These are phyloP conservation scores for Tetranychus piercei DNA, from an alignment of 2,888 invertebrate species.

Conservation along the genomic window DNA sequence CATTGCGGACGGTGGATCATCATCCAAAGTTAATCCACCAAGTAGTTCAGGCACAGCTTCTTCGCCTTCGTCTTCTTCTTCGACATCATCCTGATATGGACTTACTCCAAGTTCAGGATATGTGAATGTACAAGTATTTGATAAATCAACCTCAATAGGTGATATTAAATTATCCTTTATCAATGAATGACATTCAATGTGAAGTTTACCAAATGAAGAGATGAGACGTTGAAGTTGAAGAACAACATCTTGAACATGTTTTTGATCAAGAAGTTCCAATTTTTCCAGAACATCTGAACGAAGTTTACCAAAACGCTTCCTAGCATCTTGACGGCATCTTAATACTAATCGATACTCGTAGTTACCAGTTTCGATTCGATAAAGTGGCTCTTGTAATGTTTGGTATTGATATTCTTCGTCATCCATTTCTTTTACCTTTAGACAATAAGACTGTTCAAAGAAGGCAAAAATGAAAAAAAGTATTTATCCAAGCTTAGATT, in stretches of 20 bases:
- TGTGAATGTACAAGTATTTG: slow-evolving; percentile 65
- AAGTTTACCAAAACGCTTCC: slow-evolving; percentile 57
- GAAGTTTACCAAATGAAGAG: slow-evolving; percentile 56
- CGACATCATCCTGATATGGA: slow-evolving; percentile 29
- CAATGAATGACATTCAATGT: slow-evolving; percentile 53
- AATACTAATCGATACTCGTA: slow-evolving; percentile 91
- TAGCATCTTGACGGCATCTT: slow-evolving; percentile 83
- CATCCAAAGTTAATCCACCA: not conserved
- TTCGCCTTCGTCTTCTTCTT: slow-evolving; percentile 26
- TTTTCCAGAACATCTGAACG: slow-evolving; percentile 65
- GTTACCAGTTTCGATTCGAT: slow-evolving; percentile 95
- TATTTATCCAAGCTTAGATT: not conserved
- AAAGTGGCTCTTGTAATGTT: slow-evolving; percentile 79
- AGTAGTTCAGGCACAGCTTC: slow-evolving; percentile 22
- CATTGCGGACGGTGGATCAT: not conserved
- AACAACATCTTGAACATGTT: slow-evolving; percentile 86
- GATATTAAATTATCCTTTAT: slow-evolving; percentile 60
- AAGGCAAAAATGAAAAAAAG: slow-evolving; percentile 20
- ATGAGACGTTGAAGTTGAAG: slow-evolving; percentile 53
- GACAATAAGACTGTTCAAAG: slow-evolving; percentile 56
- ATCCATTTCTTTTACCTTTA: slow-evolving; percentile 99
- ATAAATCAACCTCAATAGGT: slow-evolving; percentile 86
- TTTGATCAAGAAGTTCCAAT: slow-evolving; percentile 87
- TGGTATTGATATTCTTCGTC: slow-evolving; percentile 84
- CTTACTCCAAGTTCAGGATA: slow-evolving; percentile 36